Evolutionary conservation across 2,888 invertebrate genomes (phyloP).

Genomic region (Hydrotaea diabolus): DNA sequence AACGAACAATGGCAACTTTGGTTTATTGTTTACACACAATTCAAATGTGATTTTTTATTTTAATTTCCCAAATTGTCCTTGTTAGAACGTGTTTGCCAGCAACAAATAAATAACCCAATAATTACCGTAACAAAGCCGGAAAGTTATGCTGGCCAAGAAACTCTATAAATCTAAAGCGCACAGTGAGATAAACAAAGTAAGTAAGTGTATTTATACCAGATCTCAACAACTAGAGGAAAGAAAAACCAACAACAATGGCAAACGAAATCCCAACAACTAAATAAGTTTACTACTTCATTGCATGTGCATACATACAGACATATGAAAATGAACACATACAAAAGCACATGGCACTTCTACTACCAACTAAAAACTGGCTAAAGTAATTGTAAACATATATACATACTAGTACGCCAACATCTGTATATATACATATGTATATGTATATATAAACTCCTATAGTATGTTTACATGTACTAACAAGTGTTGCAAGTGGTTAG

Average conservation of each 20-base stretch:
- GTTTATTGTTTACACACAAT: neutral
- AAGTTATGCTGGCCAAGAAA: conserved; percentile 35
- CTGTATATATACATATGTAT: neutral
- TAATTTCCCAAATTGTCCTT: neutral
- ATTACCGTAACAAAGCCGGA: conserved; percentile 26
- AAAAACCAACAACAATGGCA: conserved; percentile 5
- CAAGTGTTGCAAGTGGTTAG: conserved; percentile 69
- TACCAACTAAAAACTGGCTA: neutral
- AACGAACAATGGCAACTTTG: neutral
- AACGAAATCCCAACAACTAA: conserved; percentile 1
- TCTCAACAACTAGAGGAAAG: conserved; percentile 45
- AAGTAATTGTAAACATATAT: neutral
- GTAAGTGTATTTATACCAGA: neutral
- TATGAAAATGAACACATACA: too few relatives aligned
- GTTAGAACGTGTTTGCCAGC: conserved; percentile 6
- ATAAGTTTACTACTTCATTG: conserved; percentile 2
- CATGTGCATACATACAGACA: neutral
- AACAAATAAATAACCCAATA: conserved; percentile 24
- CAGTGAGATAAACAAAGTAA: neutral
- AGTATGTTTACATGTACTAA: conserved; percentile 5
- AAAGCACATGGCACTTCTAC: neutral
- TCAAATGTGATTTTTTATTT: neutral
- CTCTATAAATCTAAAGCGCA: conserved; percentile 25
- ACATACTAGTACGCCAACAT: neutral
- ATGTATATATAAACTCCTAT: neutral